Evolutionary conservation across 2,113 vertebrate genomes (phyloP).

Genomic region (Periophthalmodon schlosseri): DNA sequence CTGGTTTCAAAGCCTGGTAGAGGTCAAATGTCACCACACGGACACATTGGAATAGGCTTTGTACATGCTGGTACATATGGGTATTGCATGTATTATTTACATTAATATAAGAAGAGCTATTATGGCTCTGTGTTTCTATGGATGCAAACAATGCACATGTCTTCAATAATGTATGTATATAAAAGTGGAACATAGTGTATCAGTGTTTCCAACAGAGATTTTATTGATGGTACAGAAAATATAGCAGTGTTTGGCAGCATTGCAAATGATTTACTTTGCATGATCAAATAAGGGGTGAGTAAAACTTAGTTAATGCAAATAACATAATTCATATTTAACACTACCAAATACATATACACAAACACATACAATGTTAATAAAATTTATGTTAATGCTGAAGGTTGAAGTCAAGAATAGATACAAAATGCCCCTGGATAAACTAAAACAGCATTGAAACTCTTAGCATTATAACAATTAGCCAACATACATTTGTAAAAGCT

Average conservation of each 20-base stretch:
- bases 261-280: neutral
- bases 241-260: neutral
- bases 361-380: neutral
- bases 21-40: conserved; percentile 5
- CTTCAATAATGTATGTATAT: neutral
- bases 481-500: too few species aligned
- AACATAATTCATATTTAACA: too few species aligned
- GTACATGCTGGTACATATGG: neutral
- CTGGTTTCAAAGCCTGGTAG: conserved; percentile 2
- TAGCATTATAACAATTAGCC: too few species aligned
- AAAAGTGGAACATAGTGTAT: neutral
- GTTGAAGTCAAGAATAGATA: neutral
- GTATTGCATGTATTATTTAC: neutral
- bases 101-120: neutral
- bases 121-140: neutral
- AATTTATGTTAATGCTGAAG: neutral
- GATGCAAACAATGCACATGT: neutral
- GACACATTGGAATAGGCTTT: neutral
- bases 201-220: neutral
- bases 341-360: too few species aligned
- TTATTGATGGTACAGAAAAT: neutral
- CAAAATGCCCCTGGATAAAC: neutral
- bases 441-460: too few species aligned
- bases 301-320: too few species aligned
- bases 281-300: neutral